A percentile compares a stretch with the other conserved stretches of the same genome.
Evolutionary conservation across 2,888 invertebrate genomes (phyloP).

Genomic region (Lepidochrysops patricia): DNA sequence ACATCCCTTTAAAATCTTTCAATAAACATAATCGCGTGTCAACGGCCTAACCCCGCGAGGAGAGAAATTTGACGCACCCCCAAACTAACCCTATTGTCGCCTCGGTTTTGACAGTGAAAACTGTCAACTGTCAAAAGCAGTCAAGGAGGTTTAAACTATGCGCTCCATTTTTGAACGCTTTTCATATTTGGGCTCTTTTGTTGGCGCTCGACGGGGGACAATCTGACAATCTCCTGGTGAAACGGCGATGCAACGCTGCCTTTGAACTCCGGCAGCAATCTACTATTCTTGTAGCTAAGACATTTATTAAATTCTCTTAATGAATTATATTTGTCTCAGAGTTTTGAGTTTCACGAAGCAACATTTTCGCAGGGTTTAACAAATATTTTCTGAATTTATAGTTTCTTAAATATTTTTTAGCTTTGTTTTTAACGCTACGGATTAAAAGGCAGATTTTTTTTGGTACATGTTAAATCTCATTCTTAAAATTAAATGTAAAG

Average conservation of each 20-base stretch:
- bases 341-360: background rate
- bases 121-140: conserved; percentile 74
- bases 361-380: no score
- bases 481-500: background rate
- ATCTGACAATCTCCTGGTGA: conserved; percentile 35
- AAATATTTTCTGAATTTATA: background rate
- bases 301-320: conserved; percentile 12
- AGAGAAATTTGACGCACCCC: conserved; percentile 61
- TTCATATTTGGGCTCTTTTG: conserved; percentile 57
- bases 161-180: conserved; percentile 54
- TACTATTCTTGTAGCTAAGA: conserved; percentile 12
- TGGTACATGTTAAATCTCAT: background rate
- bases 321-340: background rate
- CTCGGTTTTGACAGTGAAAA: conserved; percentile 60
- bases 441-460: no score
- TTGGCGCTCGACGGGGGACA: conserved; percentile 38
- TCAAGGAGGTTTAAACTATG: conserved; percentile 70
- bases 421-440: no score
- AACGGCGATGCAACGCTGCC: conserved; percentile 11
- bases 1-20: conserved; percentile 47
- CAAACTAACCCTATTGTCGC: conserved; percentile 62
- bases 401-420: background rate
- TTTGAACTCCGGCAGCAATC: conserved; percentile 9
- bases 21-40: conserved; percentile 70
- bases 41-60: conserved; percentile 42